A percentile compares a stretch with the other conserved stretches of the same genome.
These are phyloP conservation scores for Dicycla oo DNA, from an alignment of 2,888 invertebrate species.

Conservation along the genomic window DNA sequence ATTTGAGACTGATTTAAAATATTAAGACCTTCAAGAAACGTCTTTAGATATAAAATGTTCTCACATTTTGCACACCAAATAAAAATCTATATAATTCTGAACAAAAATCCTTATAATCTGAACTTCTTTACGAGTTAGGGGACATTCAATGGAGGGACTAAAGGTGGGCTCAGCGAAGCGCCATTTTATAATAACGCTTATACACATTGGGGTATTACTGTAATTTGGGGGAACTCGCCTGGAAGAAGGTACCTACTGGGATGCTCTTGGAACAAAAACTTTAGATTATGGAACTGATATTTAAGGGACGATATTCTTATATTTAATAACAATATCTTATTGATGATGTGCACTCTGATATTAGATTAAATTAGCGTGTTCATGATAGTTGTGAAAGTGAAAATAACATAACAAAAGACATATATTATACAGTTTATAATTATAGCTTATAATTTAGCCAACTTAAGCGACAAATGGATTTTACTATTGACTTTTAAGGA, in stretches of 20 bases:
- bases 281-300: conserved; percentile 61
- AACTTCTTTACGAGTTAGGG: conserved; percentile 65
- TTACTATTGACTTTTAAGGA: background rate
- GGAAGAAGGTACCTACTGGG: conserved; percentile 56
- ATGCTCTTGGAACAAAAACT: conserved; percentile 56
- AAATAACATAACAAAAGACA: background rate
- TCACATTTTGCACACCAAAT: conserved; percentile 18
- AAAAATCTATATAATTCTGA: too few species aligned
- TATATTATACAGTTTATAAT: too few species aligned
- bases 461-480: background rate
- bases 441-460: background rate
- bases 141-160: conserved; percentile 65
- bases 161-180: conserved; percentile 58
- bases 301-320: conserved; percentile 52
- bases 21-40: conserved; percentile 1
- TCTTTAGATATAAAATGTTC: conserved; percentile 23
- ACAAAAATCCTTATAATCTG: conserved; percentile 59
- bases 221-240: conserved; percentile 71
- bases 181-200: conserved; percentile 65
- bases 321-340: too few species aligned
- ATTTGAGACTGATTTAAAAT: conserved; percentile 3
- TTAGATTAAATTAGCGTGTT: conserved; percentile 40
- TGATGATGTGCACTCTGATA: conserved; percentile 45
- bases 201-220: conserved; percentile 68
- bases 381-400: conserved; percentile 15